A percentile compares a stretch with the other conserved stretches of the same genome.
phyloP scores from a whole-genome alignment of 2,797 vertebrate genomes.

The Tachyglossus aculeatus region DNA sequence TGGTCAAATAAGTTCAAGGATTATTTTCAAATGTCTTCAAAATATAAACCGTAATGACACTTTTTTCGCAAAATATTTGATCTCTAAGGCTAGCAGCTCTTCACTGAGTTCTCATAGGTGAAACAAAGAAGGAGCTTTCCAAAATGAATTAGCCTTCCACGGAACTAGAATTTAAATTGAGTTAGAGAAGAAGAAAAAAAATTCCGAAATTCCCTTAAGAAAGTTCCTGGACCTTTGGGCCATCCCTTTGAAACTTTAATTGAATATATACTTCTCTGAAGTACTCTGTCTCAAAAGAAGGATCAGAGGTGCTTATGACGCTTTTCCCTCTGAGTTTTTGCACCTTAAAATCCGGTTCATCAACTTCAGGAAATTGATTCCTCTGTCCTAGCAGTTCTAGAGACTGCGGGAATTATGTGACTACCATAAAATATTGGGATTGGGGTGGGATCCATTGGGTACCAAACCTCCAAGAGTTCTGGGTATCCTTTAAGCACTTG shows the following conservation, averaged over 20 bases:
- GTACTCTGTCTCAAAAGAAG: neutral
- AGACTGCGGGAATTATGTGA: no score
- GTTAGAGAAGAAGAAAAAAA: constrained; percentile 29
- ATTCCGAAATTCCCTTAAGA: neutral
- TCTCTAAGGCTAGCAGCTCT: constrained; percentile 54
- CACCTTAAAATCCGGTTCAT: constrained; percentile 1
- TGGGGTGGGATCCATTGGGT: no score
- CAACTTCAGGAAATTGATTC: neutral
- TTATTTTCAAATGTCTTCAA: constrained; percentile 61
- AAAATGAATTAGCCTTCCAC: constrained; percentile 51
- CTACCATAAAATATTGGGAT: no score
- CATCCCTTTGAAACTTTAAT: constrained; percentile 9
- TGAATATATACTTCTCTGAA: constrained; percentile 5
- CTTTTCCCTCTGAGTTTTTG: neutral
- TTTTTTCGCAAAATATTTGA: constrained; percentile 61
- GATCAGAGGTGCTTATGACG: no score
- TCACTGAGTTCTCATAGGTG: constrained; percentile 40
- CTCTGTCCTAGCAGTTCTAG: constrained; percentile 1
- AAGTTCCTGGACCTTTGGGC: neutral
- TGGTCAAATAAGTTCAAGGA: constrained; percentile 73
- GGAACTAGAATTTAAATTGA: constrained; percentile 43
- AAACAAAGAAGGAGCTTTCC: constrained; percentile 40
- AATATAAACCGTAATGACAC: constrained; percentile 52
- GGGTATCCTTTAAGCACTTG: no score
- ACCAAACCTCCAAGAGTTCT: no score